Conservation (phyloP, 2,113 vertebrate genomes). For the Hippocampus abdominalis region DNA sequence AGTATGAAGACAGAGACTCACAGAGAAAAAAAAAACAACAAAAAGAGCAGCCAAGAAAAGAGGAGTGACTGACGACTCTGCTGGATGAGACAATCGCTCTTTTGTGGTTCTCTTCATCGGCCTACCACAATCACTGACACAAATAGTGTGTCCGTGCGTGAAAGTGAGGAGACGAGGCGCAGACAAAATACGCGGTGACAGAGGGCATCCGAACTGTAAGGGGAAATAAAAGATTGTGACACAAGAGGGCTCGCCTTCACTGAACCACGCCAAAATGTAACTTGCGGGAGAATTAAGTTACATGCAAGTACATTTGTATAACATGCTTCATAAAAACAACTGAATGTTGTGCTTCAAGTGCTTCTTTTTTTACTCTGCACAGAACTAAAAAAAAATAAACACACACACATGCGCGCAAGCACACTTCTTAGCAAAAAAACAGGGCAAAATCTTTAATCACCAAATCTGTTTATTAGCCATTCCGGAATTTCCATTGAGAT, state of each 20-base stretch:
- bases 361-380: neutral
- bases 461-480: neutral
- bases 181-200: conserved; percentile 24
- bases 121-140: conserved; percentile 33
- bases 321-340: neutral
- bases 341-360: neutral
- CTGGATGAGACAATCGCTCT: conserved; percentile 50
- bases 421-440: neutral
- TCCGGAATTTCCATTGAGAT: neutral
- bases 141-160: conserved; percentile 44
- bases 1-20: conserved; percentile 36
- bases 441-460: neutral
- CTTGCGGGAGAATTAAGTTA: conserved; percentile 4
- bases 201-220: conserved; percentile 40
- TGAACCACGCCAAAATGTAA: neutral
- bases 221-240: conserved; percentile 4
- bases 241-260: neutral
- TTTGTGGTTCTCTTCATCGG: conserved; percentile 51
- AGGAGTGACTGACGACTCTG: conserved; percentile 46
- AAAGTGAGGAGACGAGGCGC: conserved; percentile 39
- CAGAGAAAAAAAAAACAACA: conserved; percentile 17
- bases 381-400: neutral
- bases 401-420: no score
- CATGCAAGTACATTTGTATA: neutral
- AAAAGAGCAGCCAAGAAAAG: conserved; percentile 23